phyloP scores from a whole-genome alignment of 1,140 invertebrate species.

The Lordiphosa stackelbergi region DNA sequence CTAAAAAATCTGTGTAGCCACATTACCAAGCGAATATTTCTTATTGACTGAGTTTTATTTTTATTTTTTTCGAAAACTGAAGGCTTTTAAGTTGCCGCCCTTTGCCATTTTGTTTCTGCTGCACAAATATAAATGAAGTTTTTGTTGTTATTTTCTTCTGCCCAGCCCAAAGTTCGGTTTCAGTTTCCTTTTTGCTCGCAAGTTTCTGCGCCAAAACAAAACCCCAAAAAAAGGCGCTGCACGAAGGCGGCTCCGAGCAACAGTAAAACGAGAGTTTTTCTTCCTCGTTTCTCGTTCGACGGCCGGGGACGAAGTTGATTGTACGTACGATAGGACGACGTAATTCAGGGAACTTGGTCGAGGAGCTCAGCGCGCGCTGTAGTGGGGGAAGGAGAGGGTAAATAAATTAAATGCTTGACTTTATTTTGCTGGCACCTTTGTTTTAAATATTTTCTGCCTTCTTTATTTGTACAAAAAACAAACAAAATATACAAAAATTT shows the following conservation, averaged over 20 bases:
- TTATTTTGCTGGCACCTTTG: constrained; percentile 62
- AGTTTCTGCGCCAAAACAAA: constrained; percentile 47
- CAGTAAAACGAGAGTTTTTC: constrained; percentile 60
- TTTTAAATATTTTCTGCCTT: constrained; percentile 67
- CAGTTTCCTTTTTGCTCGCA: constrained; percentile 30
- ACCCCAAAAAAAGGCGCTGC: constrained; percentile 15
- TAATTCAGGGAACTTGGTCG: constrained; percentile 8
- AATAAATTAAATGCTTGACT: constrained; percentile 74
- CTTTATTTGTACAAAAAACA: constrained; percentile 10
- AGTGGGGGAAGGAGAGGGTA: constrained; percentile 15
- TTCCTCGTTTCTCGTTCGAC: constrained; percentile 29
- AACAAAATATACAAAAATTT: constrained; percentile 1
- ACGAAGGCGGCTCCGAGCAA: constrained; percentile 51
- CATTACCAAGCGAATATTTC: neutral
- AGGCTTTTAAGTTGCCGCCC: constrained; percentile 10
- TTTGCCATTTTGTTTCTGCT: constrained; percentile 52
- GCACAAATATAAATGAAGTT: constrained; percentile 67
- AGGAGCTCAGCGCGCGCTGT: neutral
- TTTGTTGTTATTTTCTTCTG: constrained; percentile 37
- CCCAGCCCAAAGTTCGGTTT: constrained; percentile 11
- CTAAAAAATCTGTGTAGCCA: no score
- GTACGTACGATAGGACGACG: constrained; percentile 3
- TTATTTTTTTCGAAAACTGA: neutral
- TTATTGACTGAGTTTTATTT: neutral
- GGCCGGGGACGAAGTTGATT: constrained; percentile 20